Evolutionary conservation across 2,113 vertebrate species (phyloP).

Genomic region (Gadus macrocephalus): DNA sequence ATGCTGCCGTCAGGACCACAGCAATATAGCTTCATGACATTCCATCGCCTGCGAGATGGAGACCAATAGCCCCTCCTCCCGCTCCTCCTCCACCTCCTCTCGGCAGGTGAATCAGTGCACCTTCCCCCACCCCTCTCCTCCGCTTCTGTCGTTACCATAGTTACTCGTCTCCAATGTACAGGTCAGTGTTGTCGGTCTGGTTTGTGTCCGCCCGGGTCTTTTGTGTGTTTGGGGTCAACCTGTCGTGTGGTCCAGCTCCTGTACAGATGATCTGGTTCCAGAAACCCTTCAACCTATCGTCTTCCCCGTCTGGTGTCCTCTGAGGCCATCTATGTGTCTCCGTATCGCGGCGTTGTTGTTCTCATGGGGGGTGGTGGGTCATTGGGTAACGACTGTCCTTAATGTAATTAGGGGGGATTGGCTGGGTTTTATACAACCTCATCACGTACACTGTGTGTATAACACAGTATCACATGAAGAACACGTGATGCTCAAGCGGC

Average conservation of each 20-base stretch:
- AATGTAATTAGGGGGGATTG: too few relatives aligned
- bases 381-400: too few relatives aligned
- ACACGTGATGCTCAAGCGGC: not conserved
- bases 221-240: not conserved
- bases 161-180: conserved; percentile 9
- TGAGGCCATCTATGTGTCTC: too few relatives aligned
- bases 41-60: conserved; percentile 62
- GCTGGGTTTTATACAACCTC: too few relatives aligned
- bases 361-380: too few relatives aligned
- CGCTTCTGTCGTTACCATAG: conserved; percentile 12
- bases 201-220: not conserved
- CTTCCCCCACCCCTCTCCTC: not conserved
- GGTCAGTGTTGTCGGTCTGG: not conserved
- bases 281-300: too few relatives aligned
- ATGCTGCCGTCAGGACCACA: conserved; percentile 60
- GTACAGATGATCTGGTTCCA: too few relatives aligned
- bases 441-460: too few relatives aligned
- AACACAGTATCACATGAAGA: conserved; percentile 1
- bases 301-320: too few relatives aligned
- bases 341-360: too few relatives aligned
- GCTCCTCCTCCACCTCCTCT: conserved; percentile 20
- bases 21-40: conserved; percentile 69
- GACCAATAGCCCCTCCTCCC: conserved; percentile 50
- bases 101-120: conserved; percentile 23
- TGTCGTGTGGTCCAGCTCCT: too few relatives aligned